A percentile compares a stretch with the other conserved stretches of the same genome.
Conservation (phyloP, 92 coral and sea anemone genomes). For the Porites lobata region DNA sequence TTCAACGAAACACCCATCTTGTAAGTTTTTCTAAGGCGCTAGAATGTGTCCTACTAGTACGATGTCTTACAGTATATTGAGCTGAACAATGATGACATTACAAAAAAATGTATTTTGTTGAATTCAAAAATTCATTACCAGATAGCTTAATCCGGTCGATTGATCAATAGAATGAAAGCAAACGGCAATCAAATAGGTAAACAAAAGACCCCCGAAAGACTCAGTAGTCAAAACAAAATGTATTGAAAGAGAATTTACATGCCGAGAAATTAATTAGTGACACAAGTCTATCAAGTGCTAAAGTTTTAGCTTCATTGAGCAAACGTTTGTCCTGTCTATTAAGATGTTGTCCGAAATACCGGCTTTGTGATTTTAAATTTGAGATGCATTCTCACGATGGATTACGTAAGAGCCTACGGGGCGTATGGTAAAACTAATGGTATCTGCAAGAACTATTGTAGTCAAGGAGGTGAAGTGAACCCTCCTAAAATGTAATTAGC, state of each 20-base stretch:
- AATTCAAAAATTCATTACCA: not conserved
- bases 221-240: not conserved
- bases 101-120: not conserved
- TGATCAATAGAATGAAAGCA: not conserved
- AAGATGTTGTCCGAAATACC: not conserved
- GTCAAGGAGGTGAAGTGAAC: not conserved
- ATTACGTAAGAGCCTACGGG: no score
- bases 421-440: no score
- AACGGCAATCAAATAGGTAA: not conserved
- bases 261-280: not conserved
- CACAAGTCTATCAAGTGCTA: no score
- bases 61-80: no score
- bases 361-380: not conserved
- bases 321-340: not conserved
- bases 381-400: no score
- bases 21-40: no score
- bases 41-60: no score
- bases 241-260: not conserved
- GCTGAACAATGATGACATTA: no score
- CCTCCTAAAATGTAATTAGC: not conserved
- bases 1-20: no score
- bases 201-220: not conserved
- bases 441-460: not conserved
- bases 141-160: not conserved
- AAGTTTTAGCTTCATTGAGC: not conserved